Conservation (phyloP, 2,113 vertebrate genomes). For the Callopanchax toddi region DNA sequence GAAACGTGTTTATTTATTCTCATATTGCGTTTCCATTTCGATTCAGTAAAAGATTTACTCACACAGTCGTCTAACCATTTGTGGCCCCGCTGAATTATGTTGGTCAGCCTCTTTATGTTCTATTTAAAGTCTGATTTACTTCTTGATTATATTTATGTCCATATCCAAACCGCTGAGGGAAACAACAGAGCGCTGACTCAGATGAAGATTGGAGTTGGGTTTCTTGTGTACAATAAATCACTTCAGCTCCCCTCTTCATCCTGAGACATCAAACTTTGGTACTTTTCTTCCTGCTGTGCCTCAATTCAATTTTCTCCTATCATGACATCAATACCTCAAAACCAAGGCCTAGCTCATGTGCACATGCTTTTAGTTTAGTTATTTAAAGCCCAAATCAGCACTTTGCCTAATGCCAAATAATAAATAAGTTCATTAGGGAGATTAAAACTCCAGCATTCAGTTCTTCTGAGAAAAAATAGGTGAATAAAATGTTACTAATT, state of each 20-base stretch:
- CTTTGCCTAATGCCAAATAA: constrained; percentile 1
- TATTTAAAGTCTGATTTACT: constrained; percentile 28
- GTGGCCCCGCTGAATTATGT: not conserved
- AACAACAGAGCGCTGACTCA: constrained; percentile 25
- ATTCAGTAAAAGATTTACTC: constrained; percentile 13
- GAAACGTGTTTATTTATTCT: constrained; percentile 25
- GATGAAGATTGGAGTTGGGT: constrained; percentile 23
- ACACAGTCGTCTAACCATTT: constrained; percentile 23
- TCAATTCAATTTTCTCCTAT: constrained; percentile 44
- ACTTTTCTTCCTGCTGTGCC: constrained; percentile 54
- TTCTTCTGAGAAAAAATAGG: not conserved
- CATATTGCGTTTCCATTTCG: constrained; percentile 26
- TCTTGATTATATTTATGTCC: constrained; percentile 38
- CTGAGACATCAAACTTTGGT: constrained; percentile 41
- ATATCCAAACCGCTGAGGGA: constrained; percentile 37
- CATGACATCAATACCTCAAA: too few relatives aligned
- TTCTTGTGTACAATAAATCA: constrained; percentile 53
- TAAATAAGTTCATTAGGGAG: constrained; percentile 7
- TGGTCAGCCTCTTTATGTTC: constrained; percentile 11
- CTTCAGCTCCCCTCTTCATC: constrained; percentile 34
- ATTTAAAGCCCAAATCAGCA: constrained; percentile 12
- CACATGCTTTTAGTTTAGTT: constrained; percentile 7
- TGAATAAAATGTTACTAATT: constrained; percentile 22
- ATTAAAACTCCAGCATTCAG: not conserved
- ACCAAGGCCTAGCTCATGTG: not conserved